Percentiles rank a stretch among this genome's conserved stretches.
Evolutionary conservation across 2,113 vertebrate species (phyloP).

Genomic region (Scolopax mira): DNA sequence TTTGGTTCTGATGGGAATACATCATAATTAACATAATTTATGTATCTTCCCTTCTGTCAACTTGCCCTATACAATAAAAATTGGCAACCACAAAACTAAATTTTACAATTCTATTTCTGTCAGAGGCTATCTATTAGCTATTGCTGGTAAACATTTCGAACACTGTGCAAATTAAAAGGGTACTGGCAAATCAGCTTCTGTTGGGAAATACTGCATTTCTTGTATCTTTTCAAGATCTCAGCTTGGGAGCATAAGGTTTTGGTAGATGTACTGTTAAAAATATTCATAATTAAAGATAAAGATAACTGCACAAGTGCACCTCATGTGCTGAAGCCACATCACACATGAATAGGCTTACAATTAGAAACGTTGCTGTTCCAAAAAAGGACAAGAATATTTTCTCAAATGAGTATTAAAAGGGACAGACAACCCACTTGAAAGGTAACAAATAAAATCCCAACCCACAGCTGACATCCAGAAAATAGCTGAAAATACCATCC

Average conservation of each 20-base stretch:
- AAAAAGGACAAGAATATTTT: neutral
- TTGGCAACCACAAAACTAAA: neutral
- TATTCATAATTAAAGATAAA: neutral
- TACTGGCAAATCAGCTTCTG: neutral
- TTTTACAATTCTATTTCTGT: neutral
- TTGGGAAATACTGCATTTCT: neutral
- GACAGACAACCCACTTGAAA: neutral
- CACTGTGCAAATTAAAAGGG: neutral
- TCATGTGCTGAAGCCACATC: neutral
- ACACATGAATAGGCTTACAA: fast-evolving
- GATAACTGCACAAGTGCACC: neutral
- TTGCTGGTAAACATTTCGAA: neutral
- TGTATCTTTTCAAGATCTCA: neutral
- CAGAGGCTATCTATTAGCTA: neutral
- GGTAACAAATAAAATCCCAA: neutral
- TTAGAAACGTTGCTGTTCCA: neutral
- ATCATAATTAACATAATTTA: neutral
- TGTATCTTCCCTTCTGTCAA: neutral
- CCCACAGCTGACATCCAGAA: neutral
- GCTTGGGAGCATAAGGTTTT: neutral
- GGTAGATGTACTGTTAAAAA: neutral
- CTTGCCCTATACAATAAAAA: neutral
- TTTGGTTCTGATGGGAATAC: neutral
- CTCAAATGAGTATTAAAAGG: neutral
- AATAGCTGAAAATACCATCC: neutral